Base-by-base conservation (phyloP, 1,140 invertebrate genomes). In the Nilaparvata lugens region DNA sequence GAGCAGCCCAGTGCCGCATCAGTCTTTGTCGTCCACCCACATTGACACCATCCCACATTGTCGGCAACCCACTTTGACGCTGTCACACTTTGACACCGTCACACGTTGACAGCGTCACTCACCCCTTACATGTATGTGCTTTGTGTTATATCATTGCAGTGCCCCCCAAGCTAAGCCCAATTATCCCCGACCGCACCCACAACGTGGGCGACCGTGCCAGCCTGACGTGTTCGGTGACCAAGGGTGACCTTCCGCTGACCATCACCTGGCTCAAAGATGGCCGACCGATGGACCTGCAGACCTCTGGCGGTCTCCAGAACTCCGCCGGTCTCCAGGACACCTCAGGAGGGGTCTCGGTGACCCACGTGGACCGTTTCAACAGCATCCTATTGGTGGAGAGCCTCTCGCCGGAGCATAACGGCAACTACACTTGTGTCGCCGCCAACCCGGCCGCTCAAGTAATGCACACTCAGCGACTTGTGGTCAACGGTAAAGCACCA, bases 221-320 rank as follows among this genome's bases (percentile, higher is more conserved):
- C 40, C 75, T 89, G 54, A 87, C 86, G 57, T 90, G 87, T 73
- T 85, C 85, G 13, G 84, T 89, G 62, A 85, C 83, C 58, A 86
- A 87, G 69, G 89, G 89, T 54, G 87, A 90, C 73, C 75, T 83
- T 42, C 89, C 88, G 11, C 72, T 91, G 65, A 82, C 81, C 25
- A 86, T 91, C 62, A 79, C 77, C 5, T 92, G 89, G 89, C 79
- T 82, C 58, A 89, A 89, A 75, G 86, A 91, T 67, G 82, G 82
- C 53, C 77, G 81, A 5, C 76, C 80, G 24, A 75, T 89, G 67
- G 82, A 83, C 60, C 61, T 64, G 52, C 61, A 65, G 52, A 61
- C 68, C 59, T 6, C 31, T 11, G 31, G 52, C 62, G 18, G 18
- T 23, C 16, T 2, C 45, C 16, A n/a, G n/a, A n/a, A n/a, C n/a